phyloP scores from a whole-genome alignment of 2,797 vertebrate genomes.

The Smutsia temminckii region DNA sequence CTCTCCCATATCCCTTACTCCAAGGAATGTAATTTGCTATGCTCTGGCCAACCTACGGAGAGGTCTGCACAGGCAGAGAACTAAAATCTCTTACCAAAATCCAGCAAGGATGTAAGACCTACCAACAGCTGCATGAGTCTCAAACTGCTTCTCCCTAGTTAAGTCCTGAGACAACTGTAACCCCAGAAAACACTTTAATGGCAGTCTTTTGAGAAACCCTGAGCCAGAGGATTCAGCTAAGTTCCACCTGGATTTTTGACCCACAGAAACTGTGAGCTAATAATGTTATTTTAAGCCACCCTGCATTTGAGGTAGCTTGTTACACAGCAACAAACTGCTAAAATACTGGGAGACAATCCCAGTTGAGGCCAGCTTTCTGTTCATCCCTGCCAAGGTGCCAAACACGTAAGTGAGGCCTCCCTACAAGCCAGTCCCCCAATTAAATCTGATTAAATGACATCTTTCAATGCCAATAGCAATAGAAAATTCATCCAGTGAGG shows the following conservation, averaged over 20 bases:
- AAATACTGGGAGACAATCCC: not conserved
- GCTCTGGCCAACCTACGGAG: accelerated
- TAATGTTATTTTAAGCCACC: not conserved
- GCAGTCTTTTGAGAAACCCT: not conserved
- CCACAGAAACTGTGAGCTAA: not conserved
- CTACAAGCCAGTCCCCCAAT: not conserved
- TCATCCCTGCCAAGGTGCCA: not conserved
- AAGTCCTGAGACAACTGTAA: not conserved
- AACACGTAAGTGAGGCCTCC: not conserved
- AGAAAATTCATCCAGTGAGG: not conserved
- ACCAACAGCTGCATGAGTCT: not conserved
- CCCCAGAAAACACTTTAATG: not conserved
- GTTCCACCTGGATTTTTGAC: not conserved
- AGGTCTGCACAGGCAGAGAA: not conserved
- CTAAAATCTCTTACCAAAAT: not conserved
- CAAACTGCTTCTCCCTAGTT: not conserved
- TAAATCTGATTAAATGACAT: not conserved
- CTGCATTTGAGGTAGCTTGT: not conserved
- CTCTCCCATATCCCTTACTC: not conserved
- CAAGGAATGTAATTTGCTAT: not conserved
- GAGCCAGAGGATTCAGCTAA: not conserved
- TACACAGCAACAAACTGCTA: not conserved
- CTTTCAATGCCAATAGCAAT: not conserved
- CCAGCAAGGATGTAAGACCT: not conserved
- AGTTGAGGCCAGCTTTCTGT: not conserved